These are phyloP conservation scores for Drosophila paucipuncta DNA, from an alignment of 2,888 invertebrate genomes.

Conservation along the genomic window DNA sequence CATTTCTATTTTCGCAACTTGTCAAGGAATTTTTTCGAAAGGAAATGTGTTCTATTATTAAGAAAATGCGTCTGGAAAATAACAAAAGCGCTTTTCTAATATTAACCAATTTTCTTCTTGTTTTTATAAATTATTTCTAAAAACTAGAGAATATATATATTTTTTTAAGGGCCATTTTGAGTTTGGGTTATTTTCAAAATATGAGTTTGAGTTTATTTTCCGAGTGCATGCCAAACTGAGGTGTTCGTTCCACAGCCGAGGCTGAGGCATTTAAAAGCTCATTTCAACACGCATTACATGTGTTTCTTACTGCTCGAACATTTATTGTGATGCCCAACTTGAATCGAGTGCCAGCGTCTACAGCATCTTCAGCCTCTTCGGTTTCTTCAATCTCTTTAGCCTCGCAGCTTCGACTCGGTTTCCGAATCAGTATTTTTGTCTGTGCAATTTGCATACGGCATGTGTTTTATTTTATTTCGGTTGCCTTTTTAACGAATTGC, in stretches of 20 bases:
- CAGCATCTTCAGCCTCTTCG: slow-evolving; percentile 7
- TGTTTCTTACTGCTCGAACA: slow-evolving; percentile 67
- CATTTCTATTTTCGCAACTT: background rate
- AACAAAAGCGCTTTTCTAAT: background rate
- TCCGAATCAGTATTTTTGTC: slow-evolving; percentile 10
- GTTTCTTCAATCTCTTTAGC: background rate
- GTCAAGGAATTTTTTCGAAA: background rate
- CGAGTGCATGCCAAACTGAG: slow-evolving; percentile 53
- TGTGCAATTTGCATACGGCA: slow-evolving; percentile 62
- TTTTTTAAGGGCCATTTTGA: background rate
- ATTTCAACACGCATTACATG: slow-evolving; percentile 74
- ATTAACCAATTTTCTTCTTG: background rate
- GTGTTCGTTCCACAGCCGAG: slow-evolving; percentile 3
- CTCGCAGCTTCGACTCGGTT: slow-evolving; percentile 4
- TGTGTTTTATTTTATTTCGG: slow-evolving; percentile 31
- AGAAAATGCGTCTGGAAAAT: background rate
- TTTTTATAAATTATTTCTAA: no score
- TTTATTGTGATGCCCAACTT: slow-evolving; percentile 65
- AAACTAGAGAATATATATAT: background rate
- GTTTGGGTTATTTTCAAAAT: background rate
- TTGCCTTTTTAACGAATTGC: slow-evolving; percentile 63
- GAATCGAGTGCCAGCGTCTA: slow-evolving; percentile 45
- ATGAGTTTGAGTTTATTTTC: background rate
- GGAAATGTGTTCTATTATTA: background rate
- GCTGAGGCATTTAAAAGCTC: slow-evolving; percentile 64